phyloP scores from a whole-genome alignment of 2,888 invertebrate species.

The Galeruca laticollis region DNA sequence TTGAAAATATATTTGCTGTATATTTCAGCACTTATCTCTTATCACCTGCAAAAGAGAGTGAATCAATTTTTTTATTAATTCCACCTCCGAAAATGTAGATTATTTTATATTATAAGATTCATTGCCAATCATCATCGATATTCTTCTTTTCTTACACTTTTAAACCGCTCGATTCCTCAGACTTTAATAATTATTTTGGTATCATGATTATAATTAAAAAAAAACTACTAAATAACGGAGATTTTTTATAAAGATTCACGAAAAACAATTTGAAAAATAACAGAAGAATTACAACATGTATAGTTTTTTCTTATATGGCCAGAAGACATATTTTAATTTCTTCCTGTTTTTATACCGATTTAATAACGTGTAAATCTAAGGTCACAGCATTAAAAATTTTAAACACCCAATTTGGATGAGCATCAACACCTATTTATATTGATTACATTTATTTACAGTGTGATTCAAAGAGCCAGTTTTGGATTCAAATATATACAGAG shows the following conservation, averaged over 20 bases:
- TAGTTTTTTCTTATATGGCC: neutral
- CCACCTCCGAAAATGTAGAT: too few species aligned
- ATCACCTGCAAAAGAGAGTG: too few species aligned
- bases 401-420: too few species aligned
- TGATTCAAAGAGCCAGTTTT: neutral
- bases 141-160: too few species aligned
- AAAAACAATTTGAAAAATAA: neutral
- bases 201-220: neutral
- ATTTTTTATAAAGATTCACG: neutral
- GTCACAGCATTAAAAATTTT: neutral
- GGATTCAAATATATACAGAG: too few species aligned
- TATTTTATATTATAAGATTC: too few species aligned
- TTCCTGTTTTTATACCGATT: neutral
- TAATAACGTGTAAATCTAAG: neutral
- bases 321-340: conserved; percentile 3
- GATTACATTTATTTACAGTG: neutral
- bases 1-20: too few species aligned
- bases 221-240: neutral
- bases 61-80: too few species aligned
- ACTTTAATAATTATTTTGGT: neutral
- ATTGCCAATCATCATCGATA: too few species aligned
- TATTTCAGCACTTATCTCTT: too few species aligned
- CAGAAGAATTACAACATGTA: neutral
- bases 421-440: neutral
- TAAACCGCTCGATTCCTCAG: neutral